Base-by-base conservation (phyloP, 2,797 vertebrate species). In the Podargus strigoides region DNA sequence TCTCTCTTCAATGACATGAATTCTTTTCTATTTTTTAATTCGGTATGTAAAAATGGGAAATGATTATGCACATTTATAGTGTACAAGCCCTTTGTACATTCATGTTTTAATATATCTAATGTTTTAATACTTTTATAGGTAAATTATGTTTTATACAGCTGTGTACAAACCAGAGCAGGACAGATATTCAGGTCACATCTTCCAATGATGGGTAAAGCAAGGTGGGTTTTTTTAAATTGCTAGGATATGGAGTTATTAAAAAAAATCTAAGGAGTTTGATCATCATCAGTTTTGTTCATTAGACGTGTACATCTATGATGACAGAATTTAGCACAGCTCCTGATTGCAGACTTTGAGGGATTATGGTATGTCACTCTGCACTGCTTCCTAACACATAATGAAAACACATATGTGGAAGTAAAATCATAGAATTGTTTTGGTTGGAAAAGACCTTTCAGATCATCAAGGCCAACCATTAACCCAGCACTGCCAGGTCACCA, bases 351-450 rank as follows among this genome's bases (percentile, higher is more conserved):
- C 18, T 36, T 30, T 12, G 36, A 60, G 52, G 19, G 10, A 17
- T 21, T 20, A 15, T 0, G 0, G 12, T 32, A 12, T 2, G 2
- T 36, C 76, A 10, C 27, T 60, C 41, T 59, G 14, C 3, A 41
- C 17, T 76, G 66, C 50, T 69, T 82, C 42, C n/a, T 66, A 37
- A 30, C 37, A 39, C 1, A 2, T 3, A 68, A 16, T 5, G 73
- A 76, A 83, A 60, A 6, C 11, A 21, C 2, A 3, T 20, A 15
- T 5, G 8, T 55, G 18, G 16, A 74, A 66, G 13, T 30, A 69
- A 81, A 66, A 9, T n/a, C n/a, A n/a, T n/a, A n/a, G n/a, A n/a
- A n/a, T n/a, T n/a, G n/a, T n/a, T n/a, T n/a, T n/a, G n/a, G n/a
- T n/a, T n/a, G n/a, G n/a, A n/a, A n/a, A n/a, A n/a, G n/a, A n/a